Percentiles rank a stretch among this genome's conserved stretches.
phyloP scores from a whole-genome alignment of 2,888 invertebrate genomes.

The Apoderus coryli region DNA sequence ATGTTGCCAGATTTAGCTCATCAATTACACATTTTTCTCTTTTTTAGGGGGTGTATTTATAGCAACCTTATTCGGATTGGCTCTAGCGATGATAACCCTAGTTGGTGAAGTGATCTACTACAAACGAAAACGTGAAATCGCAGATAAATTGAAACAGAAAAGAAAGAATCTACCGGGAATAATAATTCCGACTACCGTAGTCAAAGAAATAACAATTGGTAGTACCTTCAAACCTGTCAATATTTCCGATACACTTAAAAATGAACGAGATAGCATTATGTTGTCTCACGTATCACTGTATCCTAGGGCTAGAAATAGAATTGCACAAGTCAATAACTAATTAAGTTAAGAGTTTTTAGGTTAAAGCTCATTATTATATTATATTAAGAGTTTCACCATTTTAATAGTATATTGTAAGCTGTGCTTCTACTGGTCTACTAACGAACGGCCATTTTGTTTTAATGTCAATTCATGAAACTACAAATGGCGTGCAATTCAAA shows the following conservation, averaged over 20 bases:
- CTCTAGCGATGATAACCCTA: constrained; percentile 70
- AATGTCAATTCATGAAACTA: too few species aligned
- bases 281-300: constrained; percentile 24
- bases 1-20: too few species aligned
- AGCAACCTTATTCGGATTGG: constrained; percentile 72
- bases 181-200: constrained; percentile 9
- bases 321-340: constrained; percentile 17
- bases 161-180: constrained; percentile 11
- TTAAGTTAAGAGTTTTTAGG: too few species aligned
- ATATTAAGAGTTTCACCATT: too few species aligned
- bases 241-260: too few species aligned
- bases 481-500: too few species aligned
- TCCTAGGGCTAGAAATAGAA: constrained; percentile 24
- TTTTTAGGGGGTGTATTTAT: constrained; percentile 74
- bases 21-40: too few species aligned
- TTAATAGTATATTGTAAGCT: too few species aligned
- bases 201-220: constrained; percentile 23
- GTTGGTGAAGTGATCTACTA: constrained; percentile 72
- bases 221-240: constrained; percentile 24
- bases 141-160: constrained; percentile 20
- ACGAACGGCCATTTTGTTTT: too few species aligned
- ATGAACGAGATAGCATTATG: constrained; percentile 17
- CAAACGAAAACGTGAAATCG: constrained; percentile 38
- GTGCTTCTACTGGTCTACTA: too few species aligned
- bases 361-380: too few species aligned